These are phyloP conservation scores for Ellobius talpinus DNA, from an alignment of 2,113 vertebrate species.

Conservation along the genomic window DNA sequence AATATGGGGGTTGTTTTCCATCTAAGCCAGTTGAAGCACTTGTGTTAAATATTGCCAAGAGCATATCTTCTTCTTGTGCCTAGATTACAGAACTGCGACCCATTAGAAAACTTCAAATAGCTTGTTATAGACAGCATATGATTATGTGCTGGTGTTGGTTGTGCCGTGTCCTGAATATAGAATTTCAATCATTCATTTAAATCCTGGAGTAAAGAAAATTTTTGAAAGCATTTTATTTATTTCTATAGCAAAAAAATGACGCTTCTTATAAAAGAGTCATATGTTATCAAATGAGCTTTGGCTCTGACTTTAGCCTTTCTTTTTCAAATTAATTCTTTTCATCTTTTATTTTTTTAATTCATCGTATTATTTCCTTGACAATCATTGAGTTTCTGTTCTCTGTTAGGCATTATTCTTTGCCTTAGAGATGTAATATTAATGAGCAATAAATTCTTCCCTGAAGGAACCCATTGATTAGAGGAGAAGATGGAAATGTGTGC, in stretches of 20 bases:
- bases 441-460: constrained; percentile 67
- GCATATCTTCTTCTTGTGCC: constrained; percentile 80
- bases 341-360: constrained; percentile 65
- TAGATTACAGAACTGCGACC: constrained; percentile 84
- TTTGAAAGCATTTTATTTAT: constrained; percentile 80
- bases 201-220: constrained; percentile 73
- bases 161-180: constrained; percentile 85
- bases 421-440: constrained; percentile 60
- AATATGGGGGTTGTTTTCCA: constrained; percentile 58
- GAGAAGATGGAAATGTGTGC: constrained; percentile 39
- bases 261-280: constrained; percentile 82
- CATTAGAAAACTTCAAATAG: constrained; percentile 84
- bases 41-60: constrained; percentile 73
- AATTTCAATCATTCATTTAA: constrained; percentile 82
- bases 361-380: constrained; percentile 58
- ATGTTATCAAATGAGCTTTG: constrained; percentile 56
- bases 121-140: constrained; percentile 81
- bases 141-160: constrained; percentile 80
- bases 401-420: constrained; percentile 30
- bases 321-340: constrained; percentile 56
- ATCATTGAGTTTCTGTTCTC: constrained; percentile 38
- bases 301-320: constrained; percentile 23
- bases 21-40: constrained; percentile 66
- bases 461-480: constrained; percentile 60
- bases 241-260: constrained; percentile 80